Evolutionary conservation across 2,113 vertebrate species (phyloP).

Genomic region (Heteronetta atricapilla): DNA sequence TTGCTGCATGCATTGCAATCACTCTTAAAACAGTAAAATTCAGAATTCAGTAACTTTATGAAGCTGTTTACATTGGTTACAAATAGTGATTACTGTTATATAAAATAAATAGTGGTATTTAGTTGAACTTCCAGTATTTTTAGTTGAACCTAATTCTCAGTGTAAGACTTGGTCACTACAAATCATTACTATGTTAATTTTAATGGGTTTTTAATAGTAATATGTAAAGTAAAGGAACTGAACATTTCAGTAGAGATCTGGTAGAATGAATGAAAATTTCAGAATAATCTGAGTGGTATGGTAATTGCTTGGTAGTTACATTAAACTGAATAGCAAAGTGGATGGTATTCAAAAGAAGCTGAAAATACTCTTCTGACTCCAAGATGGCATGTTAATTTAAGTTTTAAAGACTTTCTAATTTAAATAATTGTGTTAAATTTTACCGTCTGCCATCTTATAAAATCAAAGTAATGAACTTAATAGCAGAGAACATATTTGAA

Average conservation of each 20-base stretch:
- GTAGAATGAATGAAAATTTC: slow-evolving; percentile 47
- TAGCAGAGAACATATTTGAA: slow-evolving; percentile 39
- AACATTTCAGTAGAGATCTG: slow-evolving; percentile 24
- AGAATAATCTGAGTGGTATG: slow-evolving; percentile 14
- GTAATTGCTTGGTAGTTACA: slow-evolving; percentile 56
- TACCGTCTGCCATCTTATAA: slow-evolving; percentile 30
- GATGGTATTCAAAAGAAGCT: slow-evolving; percentile 17
- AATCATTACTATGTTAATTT: slow-evolving; percentile 16
- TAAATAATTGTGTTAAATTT: slow-evolving; percentile 56
- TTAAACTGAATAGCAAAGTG: slow-evolving; percentile 56
- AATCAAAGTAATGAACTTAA: slow-evolving; percentile 48
- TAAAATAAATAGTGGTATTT: slow-evolving; percentile 37
- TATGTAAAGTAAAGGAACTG: slow-evolving; percentile 23
- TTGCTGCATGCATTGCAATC: neutral
- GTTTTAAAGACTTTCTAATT: slow-evolving; percentile 32
- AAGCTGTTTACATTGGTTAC: neutral
- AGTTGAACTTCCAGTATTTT: neutral
- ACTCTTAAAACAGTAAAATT: neutral
- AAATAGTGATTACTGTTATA: neutral
- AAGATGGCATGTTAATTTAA: neutral
- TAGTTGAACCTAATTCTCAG: slow-evolving; percentile 22
- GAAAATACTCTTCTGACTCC: neutral
- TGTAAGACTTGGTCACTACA: neutral
- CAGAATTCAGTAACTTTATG: neutral
- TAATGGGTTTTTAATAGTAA: slow-evolving; percentile 55